Base-by-base conservation (phyloP, 2,113 vertebrate species). In the Lophochroa leadbeateri region DNA sequence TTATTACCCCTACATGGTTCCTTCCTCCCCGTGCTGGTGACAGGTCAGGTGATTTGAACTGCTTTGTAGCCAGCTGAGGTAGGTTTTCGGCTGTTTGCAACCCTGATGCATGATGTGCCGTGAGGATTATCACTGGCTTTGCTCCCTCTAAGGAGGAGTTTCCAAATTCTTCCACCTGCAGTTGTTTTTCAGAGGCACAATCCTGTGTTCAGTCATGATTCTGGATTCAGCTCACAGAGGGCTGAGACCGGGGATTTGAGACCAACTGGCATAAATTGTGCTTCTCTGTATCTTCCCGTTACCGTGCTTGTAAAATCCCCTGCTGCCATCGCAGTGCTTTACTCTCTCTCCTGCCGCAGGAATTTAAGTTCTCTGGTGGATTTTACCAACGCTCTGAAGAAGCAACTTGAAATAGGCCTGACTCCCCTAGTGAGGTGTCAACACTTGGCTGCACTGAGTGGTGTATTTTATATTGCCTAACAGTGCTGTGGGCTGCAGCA, bases 401-500 rank as follows among this genome's bases (percentile, higher is more conserved):
- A 43, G 25, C 20, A 72, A 4, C 58, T 77, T 60, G 68, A 83
- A 69, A 9, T 8, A 31, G 29, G 6, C 28, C 49, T 57, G 43
- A 29, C 17, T 49, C 13, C 29, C n/a, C n/a, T 27, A 63, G 53
- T 1, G 2, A 58, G 43, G 28, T 65, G 31, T 28, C 47, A 64
- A 16, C 17, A 2, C 21, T 20, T 72, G 33, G 35, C 57, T 84
- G 27, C 4, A 3, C 2, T 57, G 67, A 78, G 46, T 13, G 25
- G 6, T 4, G 4, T 13, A 3, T 64, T 81, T 93, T n/a, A 29
- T 58, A 44, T 69, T 49, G 14, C 0, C 2, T 44, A 75, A 18
- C 0, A 0, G 39, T n/a, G 29, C 33, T 25, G 25, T 33, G 37
- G 70, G 46, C 33, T 67, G 21, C 65, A 72, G 39, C 3, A 9